These are phyloP conservation scores for Prunella fulvescens DNA, from an alignment of 2,113 vertebrate species.

Conservation along the genomic window DNA sequence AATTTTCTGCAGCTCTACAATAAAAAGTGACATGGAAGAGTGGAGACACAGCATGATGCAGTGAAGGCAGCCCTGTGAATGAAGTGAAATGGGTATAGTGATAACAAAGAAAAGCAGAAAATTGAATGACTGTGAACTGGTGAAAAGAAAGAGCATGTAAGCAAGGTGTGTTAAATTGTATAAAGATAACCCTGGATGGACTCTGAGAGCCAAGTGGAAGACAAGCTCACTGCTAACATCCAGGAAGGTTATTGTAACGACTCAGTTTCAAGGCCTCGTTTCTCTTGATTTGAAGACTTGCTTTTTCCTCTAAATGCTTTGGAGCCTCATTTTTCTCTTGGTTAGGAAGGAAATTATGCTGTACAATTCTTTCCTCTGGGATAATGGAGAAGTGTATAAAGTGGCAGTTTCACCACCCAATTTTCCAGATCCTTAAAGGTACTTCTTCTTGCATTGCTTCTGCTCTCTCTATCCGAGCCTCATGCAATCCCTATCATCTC, in stretches of 20 bases:
- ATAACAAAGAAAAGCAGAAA: background rate
- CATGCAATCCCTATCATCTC: background rate
- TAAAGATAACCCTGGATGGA: background rate
- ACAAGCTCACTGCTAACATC: background rate
- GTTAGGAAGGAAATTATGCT: background rate
- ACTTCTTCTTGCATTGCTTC: background rate
- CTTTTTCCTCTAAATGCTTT: background rate
- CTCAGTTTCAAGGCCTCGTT: background rate
- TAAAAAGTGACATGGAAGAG: background rate
- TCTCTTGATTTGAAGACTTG: background rate
- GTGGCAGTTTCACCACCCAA: background rate
- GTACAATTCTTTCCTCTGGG: background rate
- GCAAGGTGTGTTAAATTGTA: background rate
- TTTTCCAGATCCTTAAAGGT: background rate
- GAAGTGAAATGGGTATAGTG: background rate
- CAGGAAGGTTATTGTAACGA: background rate
- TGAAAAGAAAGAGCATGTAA: background rate
- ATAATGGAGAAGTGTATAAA: background rate
- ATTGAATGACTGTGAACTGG: background rate
- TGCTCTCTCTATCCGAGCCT: background rate
- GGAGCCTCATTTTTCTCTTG: background rate
- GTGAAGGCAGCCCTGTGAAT: background rate
- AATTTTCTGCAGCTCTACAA: background rate
- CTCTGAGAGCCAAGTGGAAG: background rate
- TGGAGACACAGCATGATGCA: background rate